phyloP scores from a whole-genome alignment of 2,888 invertebrate species.

The Cantharis rufa region DNA sequence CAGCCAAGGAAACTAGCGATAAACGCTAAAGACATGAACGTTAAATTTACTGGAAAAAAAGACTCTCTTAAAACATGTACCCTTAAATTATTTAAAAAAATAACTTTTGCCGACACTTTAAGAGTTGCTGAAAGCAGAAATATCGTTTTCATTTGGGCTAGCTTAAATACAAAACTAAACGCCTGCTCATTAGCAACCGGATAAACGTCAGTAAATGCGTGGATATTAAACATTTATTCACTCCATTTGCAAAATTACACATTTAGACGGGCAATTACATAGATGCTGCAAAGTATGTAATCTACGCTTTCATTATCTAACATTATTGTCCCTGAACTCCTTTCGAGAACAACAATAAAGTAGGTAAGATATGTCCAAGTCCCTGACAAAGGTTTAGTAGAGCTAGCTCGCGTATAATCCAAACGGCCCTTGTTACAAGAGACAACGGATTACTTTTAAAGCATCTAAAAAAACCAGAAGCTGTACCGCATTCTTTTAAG shows the following conservation, averaged over 20 bases:
- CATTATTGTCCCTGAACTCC: constrained; percentile 32
- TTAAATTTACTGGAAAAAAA: constrained; percentile 44
- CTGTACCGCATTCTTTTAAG: background rate
- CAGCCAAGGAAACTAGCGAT: constrained; percentile 38
- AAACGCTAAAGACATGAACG: constrained; percentile 40
- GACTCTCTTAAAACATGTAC: constrained; percentile 5
- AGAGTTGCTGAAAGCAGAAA: constrained; percentile 1
- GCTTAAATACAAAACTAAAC: constrained; percentile 31
- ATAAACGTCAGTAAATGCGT: constrained; percentile 37
- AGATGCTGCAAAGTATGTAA: constrained; percentile 39
- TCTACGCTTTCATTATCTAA: constrained; percentile 39
- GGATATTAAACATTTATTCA: constrained; percentile 41
- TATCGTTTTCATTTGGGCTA: constrained; percentile 20
- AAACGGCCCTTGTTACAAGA: constrained; percentile 22
- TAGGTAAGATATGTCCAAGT: constrained; percentile 38
- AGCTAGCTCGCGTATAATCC: constrained; percentile 23
- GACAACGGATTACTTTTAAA: constrained; percentile 19
- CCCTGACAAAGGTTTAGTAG: constrained; percentile 33
- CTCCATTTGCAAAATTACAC: constrained; percentile 42
- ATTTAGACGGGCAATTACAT: constrained; percentile 41
- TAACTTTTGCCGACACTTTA: background rate
- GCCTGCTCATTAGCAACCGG: constrained; percentile 34
- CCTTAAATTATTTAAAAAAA: background rate
- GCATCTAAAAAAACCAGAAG: background rate
- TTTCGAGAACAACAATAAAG: constrained; percentile 37